These are phyloP conservation scores for Oostethus manadensis DNA, from an alignment of 2,113 vertebrate species.

Conservation along the genomic window DNA sequence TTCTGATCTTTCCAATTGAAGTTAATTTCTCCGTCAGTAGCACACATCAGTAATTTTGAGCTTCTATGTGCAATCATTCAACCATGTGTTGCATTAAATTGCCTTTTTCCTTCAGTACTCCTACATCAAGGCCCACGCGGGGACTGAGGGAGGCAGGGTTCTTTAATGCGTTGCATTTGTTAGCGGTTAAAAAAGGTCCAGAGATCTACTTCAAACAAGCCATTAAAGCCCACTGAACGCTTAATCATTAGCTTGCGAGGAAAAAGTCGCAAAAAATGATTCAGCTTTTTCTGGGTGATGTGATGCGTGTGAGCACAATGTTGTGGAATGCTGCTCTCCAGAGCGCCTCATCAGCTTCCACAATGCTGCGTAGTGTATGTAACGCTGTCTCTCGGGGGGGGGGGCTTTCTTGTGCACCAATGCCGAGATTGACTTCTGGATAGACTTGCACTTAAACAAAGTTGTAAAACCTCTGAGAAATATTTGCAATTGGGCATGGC, in stretches of 20 bases:
- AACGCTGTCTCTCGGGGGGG: constrained; percentile 52
- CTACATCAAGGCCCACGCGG: constrained; percentile 57
- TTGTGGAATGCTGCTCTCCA: constrained; percentile 11
- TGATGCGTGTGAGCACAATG: constrained; percentile 7
- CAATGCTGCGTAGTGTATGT: constrained; percentile 42
- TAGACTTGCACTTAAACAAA: constrained; percentile 16
- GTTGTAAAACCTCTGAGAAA: too few species aligned
- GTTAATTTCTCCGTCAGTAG: constrained; percentile 18
- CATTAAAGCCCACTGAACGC: constrained; percentile 14
- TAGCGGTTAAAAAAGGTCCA: constrained; percentile 6
- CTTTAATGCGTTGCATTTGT: constrained; percentile 14
- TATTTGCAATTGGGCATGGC: too few species aligned
- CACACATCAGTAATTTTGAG: constrained; percentile 43
- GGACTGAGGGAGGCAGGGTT: too few species aligned
- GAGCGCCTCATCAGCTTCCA: constrained; percentile 32
- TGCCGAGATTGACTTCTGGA: constrained; percentile 55
- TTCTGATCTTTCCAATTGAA: not conserved
- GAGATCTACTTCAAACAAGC: constrained; percentile 52
- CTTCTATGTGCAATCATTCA: constrained; percentile 62
- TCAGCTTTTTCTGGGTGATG: constrained; percentile 17
- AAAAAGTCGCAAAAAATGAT: not conserved
- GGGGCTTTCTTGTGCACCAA: constrained; percentile 50
- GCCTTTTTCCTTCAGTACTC: constrained; percentile 56
- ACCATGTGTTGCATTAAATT: constrained; percentile 53
- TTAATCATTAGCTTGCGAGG: constrained; percentile 37